Evolutionary conservation across 2,888 invertebrate species (phyloP), one percentile per base, ranked within the genome.

Genomic region (Rhagophthalmus giganteus): DNA sequence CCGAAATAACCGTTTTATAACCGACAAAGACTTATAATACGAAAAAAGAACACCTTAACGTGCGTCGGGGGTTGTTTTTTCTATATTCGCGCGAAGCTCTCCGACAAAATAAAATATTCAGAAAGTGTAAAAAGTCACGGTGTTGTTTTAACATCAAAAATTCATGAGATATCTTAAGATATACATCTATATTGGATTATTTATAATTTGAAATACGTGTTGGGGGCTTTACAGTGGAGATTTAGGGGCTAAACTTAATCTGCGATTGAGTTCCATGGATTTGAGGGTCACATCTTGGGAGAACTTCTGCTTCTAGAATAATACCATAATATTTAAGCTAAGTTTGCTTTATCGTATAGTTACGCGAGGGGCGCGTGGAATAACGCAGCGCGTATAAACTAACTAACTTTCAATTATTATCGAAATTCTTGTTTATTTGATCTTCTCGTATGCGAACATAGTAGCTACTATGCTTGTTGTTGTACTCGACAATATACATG

Each of bases 131-230:
- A 40, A 34, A 44, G 55, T 37, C 40, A 27, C 31, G 34, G 54
- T 59, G 56, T 55, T 56, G 49, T 51, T 47, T 32, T 51, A 52
- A 30, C 51, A 60, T 60, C 55, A 54, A 52, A 57, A 60, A 56
- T 60, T 60, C 60, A 60, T 60, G 60, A 57, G 57, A 46, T 46
- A 46, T 54, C 48, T 54, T 55, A 55, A 56, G 52, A 55, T 51
- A 54, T 51, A 58, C 58, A 57, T 57, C 52, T 57, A 60, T 59
- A 59, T 60, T 54, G 57, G 60, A 59, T 57, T 59, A 57, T 58
- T 58, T 58, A 58, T 55, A 58, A 58, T 58, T 46, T 56, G 45
- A 55, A 51, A 55, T 44, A 54, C 54, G 45, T 48, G 49, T 46
- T 34, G 26, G 48, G 34, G 24, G 46, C 46, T 39, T 39, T 39